A percentile compares a stretch with the other conserved stretches of the same genome.
Conservation (phyloP, 2,113 vertebrate species). For the Lota lota region DNA sequence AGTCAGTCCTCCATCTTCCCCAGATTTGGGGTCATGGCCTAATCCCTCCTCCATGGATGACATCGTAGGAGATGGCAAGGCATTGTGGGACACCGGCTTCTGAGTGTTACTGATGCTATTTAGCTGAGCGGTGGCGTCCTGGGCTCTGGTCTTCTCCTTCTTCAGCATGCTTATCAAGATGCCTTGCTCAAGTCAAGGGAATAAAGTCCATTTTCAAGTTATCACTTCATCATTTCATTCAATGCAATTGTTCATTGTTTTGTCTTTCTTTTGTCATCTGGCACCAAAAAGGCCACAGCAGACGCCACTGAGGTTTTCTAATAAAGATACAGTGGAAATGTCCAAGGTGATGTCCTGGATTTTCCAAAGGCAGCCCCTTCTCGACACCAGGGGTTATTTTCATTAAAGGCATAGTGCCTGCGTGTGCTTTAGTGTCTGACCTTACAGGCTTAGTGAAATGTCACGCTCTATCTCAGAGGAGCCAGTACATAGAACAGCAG, state of each 20-base stretch:
- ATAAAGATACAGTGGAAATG: no score
- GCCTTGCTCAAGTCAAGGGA: conserved; percentile 72
- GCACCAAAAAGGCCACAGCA: no score
- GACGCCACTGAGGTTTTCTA: no score
- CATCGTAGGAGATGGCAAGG: background rate
- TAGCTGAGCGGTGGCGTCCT: conserved; percentile 64
- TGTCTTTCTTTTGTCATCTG: no score
- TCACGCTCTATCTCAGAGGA: conserved; percentile 38
- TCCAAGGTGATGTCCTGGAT: no score
- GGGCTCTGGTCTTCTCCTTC: conserved; percentile 82
- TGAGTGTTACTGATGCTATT: conserved; percentile 20
- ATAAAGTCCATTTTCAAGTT: background rate
- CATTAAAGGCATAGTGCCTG: no score
- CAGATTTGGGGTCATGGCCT: no score
- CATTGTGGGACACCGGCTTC: conserved; percentile 23
- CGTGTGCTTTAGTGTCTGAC: conserved; percentile 20
- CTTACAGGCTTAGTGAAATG: conserved; percentile 29
- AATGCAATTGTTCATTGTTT: no score
- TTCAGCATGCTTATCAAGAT: conserved; percentile 88
- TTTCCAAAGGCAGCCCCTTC: no score
- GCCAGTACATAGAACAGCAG: conserved; percentile 36
- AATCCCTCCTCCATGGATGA: conserved; percentile 8
- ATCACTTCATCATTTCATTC: no score
- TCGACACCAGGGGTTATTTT: no score
- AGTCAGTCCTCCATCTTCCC: no score